phyloP scores from a whole-genome alignment of 2,888 invertebrate species.

The Abscondita cerata region DNA sequence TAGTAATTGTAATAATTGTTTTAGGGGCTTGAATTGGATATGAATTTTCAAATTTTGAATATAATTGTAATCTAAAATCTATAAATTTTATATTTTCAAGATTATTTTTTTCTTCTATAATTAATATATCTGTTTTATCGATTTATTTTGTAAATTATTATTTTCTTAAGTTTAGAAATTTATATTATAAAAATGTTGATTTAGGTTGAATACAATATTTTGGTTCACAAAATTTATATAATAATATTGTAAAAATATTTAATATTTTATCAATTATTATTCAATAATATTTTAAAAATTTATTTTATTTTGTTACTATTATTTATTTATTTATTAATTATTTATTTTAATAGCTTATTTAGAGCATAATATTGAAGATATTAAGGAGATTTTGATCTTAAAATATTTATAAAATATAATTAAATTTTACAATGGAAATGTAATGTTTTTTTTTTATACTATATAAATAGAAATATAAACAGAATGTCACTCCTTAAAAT shows the following conservation, averaged over 20 bases:
- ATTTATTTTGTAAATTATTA: slow-evolving; percentile 56
- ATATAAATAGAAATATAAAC: slow-evolving; percentile 66
- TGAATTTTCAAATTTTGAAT: slow-evolving; percentile 59
- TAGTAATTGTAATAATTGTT: slow-evolving; percentile 62
- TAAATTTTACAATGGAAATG: slow-evolving; percentile 71
- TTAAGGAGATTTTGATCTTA: slow-evolving; percentile 53
- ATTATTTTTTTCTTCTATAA: slow-evolving; percentile 59
- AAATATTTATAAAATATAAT: slow-evolving; percentile 51
- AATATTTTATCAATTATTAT: slow-evolving; percentile 56
- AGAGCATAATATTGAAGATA: slow-evolving; percentile 61
- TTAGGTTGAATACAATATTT: slow-evolving; percentile 39
- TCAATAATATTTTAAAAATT: slow-evolving; percentile 62
- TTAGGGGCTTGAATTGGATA: slow-evolving; percentile 58
- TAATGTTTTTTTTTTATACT: slow-evolving; percentile 72
- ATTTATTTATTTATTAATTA: slow-evolving; percentile 56
- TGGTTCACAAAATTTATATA: slow-evolving; percentile 45
- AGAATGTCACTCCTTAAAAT: slow-evolving; percentile 58
- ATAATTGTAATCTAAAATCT: slow-evolving; percentile 57
- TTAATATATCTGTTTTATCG: slow-evolving; percentile 61
- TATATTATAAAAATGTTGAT: slow-evolving; percentile 58
- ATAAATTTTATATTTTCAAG: slow-evolving; percentile 48
- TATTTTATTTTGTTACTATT: slow-evolving; percentile 49
- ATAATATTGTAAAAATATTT: slow-evolving; percentile 57
- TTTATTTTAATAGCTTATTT: slow-evolving; percentile 56
- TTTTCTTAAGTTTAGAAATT: slow-evolving; percentile 59